phyloP scores from a whole-genome alignment of 2,113 vertebrate species.

The Scomber colias region DNA sequence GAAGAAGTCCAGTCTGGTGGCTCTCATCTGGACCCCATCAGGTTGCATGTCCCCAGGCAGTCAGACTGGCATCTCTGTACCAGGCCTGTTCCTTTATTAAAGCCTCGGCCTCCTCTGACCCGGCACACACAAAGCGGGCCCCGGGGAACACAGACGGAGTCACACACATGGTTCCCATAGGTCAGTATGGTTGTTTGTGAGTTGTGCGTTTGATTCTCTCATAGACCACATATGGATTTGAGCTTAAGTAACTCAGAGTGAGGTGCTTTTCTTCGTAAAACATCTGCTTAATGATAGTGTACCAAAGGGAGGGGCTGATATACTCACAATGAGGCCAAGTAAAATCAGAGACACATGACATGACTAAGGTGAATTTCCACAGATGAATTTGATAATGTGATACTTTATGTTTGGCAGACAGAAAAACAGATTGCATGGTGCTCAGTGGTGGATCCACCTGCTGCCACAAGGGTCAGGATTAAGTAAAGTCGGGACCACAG shows the following conservation, averaged over 20 bases:
- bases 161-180: slow-evolving; percentile 81
- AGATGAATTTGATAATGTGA: slow-evolving; percentile 47
- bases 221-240: slow-evolving; percentile 77
- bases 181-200: slow-evolving; percentile 76
- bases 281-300: slow-evolving; percentile 81
- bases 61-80: slow-evolving; percentile 78
- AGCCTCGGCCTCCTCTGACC: slow-evolving; percentile 79
- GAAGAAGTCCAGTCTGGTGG: slow-evolving; percentile 71
- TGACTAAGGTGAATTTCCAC: slow-evolving; percentile 61
- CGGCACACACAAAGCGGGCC: slow-evolving; percentile 68
- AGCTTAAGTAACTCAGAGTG: slow-evolving; percentile 56
- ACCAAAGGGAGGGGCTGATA: slow-evolving; percentile 42
- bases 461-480: slow-evolving; percentile 9
- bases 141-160: slow-evolving; percentile 66
- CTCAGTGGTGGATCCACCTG: slow-evolving; percentile 51
- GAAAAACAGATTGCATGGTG: slow-evolving; percentile 13
- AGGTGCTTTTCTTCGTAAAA: slow-evolving; percentile 69
- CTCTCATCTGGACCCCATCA: slow-evolving; percentile 84
- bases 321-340: slow-evolving; percentile 45
- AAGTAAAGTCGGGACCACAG: neutral
- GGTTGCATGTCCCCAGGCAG: slow-evolving; percentile 70
- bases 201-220: slow-evolving; percentile 73
- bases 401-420: slow-evolving; percentile 9
- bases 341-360: slow-evolving; percentile 73
- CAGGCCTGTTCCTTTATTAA: slow-evolving; percentile 80